These are phyloP conservation scores for Dasypus novemcinctus DNA, from an alignment of 2,113 vertebrate species.

Conservation along the genomic window DNA sequence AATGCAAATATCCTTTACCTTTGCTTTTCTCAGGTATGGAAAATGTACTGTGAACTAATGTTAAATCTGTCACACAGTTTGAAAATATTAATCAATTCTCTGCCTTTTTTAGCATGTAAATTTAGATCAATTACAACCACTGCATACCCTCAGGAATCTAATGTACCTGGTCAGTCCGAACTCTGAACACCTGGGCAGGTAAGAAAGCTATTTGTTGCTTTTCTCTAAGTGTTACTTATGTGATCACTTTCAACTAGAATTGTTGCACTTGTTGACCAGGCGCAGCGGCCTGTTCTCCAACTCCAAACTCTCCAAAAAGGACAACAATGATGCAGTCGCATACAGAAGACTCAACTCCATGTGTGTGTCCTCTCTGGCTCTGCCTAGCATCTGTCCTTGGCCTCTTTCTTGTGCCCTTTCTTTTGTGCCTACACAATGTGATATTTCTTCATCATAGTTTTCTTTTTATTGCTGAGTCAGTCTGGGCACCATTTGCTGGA, in stretches of 20 bases:
- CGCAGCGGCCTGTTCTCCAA: background rate
- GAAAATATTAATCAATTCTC: conserved; percentile 45
- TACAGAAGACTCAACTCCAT: background rate
- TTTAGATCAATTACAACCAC: conserved; percentile 95
- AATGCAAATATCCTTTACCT: conserved; percentile 97
- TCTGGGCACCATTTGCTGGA: background rate
- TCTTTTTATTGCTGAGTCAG: background rate
- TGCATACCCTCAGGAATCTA: conserved; percentile 97
- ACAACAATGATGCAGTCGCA: background rate
- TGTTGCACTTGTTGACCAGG: background rate
- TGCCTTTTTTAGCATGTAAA: conserved; percentile 89
- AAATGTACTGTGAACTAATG: background rate
- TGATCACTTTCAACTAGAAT: background rate
- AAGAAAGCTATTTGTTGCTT: conserved; percentile 72
- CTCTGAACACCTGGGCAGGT: conserved; percentile 95
- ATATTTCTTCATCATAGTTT: background rate
- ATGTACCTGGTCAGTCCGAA: conserved; percentile 96
- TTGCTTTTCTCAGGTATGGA: conserved; percentile 97
- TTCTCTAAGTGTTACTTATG: background rate
- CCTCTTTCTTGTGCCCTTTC: background rate
- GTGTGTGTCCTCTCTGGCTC: background rate
- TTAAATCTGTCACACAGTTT: conserved; percentile 49
- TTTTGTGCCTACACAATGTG: background rate
- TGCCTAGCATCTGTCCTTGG: too few species aligned
- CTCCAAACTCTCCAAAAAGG: background rate